Evolutionary conservation across 2,888 invertebrate genomes (phyloP).

Genomic region (Tetramorium bicarinatum): DNA sequence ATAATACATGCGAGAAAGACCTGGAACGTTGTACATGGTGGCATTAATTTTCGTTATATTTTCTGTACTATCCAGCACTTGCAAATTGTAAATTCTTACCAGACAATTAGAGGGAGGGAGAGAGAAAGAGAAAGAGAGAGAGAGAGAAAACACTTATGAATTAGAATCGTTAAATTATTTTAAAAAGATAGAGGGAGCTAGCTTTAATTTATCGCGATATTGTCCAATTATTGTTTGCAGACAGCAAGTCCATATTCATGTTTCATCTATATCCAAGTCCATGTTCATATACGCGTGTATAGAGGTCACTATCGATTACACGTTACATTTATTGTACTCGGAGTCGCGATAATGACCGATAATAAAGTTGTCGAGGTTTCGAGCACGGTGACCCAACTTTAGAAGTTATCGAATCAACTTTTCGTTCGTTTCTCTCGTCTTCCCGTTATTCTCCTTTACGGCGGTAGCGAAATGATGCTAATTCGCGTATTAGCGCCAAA

Average conservation of each 20-base stretch:
- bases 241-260: conserved; percentile 10
- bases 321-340: conserved; percentile 28
- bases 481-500: conserved; percentile 50
- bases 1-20: background rate
- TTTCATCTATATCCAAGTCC: conserved; percentile 20
- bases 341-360: conserved; percentile 70
- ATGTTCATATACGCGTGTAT: background rate
- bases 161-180: background rate
- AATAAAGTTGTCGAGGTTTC: conserved; percentile 66
- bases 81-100: background rate
- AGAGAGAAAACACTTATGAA: background rate
- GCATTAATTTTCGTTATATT: conserved; percentile 11
- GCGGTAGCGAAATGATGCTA: conserved; percentile 37
- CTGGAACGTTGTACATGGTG: background rate
- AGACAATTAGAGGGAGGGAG: background rate
- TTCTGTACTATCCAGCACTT: background rate
- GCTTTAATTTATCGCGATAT: background rate
- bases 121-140: background rate
- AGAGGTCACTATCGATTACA: conserved; percentile 16
- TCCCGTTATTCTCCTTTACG: conserved; percentile 1
- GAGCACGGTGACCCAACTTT: conserved; percentile 62
- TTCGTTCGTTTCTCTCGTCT: background rate
- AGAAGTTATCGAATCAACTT: conserved; percentile 41
- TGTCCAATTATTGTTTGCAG: conserved; percentile 14
- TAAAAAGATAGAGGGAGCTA: background rate